phyloP scores from a whole-genome alignment of 2,888 invertebrate genomes.

The Galeruca laticollis region DNA sequence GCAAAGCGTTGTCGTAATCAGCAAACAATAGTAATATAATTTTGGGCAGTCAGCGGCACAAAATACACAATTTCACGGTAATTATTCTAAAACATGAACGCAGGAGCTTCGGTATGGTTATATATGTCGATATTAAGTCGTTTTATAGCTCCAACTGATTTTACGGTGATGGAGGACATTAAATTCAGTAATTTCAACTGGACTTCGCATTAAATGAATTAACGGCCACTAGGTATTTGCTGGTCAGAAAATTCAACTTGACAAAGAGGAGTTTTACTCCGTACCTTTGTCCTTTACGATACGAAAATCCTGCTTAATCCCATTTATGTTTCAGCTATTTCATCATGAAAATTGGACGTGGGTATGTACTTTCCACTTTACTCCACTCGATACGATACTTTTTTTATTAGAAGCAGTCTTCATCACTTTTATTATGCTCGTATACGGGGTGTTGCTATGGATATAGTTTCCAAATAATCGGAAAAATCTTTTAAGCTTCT shows the following conservation, averaged over 20 bases:
- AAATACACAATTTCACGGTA: slow-evolving; percentile 51
- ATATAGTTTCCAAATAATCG: slow-evolving; percentile 20
- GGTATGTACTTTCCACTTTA: slow-evolving; percentile 28
- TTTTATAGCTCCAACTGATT: slow-evolving; percentile 59
- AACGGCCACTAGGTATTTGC: slow-evolving; percentile 55
- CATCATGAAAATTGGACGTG: slow-evolving; percentile 36
- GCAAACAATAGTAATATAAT: slow-evolving; percentile 42
- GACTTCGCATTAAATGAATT: slow-evolving; percentile 58
- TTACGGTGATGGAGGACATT: slow-evolving; percentile 58
- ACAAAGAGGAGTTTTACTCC: slow-evolving; percentile 40
- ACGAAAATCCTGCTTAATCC: slow-evolving; percentile 36
- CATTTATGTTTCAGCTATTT: slow-evolving; percentile 35
- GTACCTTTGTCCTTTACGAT: slow-evolving; percentile 38
- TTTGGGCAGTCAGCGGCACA: slow-evolving; percentile 44
- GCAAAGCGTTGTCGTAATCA: slow-evolving; percentile 41
- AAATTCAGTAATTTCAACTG: slow-evolving; percentile 47
- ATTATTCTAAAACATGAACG: slow-evolving; percentile 58
- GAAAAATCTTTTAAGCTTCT: slow-evolving; percentile 24
- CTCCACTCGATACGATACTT: slow-evolving; percentile 27
- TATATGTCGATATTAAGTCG: slow-evolving; percentile 56
- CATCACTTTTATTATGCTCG: slow-evolving; percentile 31
- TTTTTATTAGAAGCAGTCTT: slow-evolving; percentile 34
- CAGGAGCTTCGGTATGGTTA: slow-evolving; percentile 46
- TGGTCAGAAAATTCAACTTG: slow-evolving; percentile 53
- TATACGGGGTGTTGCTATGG: slow-evolving; percentile 37